A percentile compares a stretch with the other conserved stretches of the same genome.
These are phyloP conservation scores for Betta splendens DNA, from an alignment of 2,797 vertebrate species.

Conservation along the genomic window DNA sequence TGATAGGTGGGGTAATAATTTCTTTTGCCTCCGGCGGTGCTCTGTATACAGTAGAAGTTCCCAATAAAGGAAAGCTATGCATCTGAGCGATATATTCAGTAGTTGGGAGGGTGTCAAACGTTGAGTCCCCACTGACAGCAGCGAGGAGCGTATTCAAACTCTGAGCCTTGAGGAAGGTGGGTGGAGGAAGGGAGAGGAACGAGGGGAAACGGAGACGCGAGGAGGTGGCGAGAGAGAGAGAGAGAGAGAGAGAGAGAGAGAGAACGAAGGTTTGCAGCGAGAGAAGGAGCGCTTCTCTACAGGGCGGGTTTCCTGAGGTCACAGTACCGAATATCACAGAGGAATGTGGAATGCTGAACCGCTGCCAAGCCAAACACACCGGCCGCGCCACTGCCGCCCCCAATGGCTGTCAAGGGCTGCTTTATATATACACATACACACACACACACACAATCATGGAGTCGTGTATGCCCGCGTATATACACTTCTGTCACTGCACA, in stretches of 20 bases:
- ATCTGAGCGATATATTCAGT: slow-evolving; percentile 42
- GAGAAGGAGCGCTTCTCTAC: slow-evolving; percentile 58
- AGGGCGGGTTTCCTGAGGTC: slow-evolving; percentile 86
- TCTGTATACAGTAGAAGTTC: slow-evolving; percentile 40
- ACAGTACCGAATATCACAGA: slow-evolving; percentile 85
- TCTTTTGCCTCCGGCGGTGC: slow-evolving; percentile 34
- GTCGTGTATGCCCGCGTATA: slow-evolving; percentile 54
- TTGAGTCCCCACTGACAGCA: slow-evolving; percentile 48
- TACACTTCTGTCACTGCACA: slow-evolving; percentile 21
- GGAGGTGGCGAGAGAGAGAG: slow-evolving; percentile 44
- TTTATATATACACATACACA: slow-evolving; percentile 66
- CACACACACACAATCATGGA: slow-evolving; percentile 58
- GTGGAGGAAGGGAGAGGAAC: slow-evolving; percentile 38
- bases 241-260: too few relatives aligned
- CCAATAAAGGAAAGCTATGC: slow-evolving; percentile 67
- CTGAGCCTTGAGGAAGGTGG: slow-evolving; percentile 46
- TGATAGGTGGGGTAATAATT: slow-evolving; percentile 6
- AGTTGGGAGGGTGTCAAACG: slow-evolving; percentile 41
- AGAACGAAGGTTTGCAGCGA: slow-evolving; percentile 47
- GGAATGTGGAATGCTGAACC: slow-evolving; percentile 86
- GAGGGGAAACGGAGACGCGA: slow-evolving; percentile 29
- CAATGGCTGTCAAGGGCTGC: slow-evolving; percentile 74
- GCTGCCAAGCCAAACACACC: slow-evolving; percentile 84
- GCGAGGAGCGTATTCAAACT: slow-evolving; percentile 35
- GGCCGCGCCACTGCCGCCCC: slow-evolving; percentile 69